Conservation (phyloP, 2,113 vertebrate species). For the Pipra filicauda region DNA sequence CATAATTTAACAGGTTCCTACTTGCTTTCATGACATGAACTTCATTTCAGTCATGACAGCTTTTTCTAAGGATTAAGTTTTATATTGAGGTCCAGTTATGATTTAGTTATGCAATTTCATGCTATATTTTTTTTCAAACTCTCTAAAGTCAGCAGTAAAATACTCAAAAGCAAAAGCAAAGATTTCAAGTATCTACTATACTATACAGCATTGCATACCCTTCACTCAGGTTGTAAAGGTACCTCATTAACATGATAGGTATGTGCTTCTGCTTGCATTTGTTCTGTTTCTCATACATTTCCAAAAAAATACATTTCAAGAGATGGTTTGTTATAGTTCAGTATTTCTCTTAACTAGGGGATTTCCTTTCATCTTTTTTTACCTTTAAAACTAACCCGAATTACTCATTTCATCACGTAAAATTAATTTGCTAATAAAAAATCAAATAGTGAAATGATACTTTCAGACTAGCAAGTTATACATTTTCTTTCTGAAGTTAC, state of each 20-base stretch:
- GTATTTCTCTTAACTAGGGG: neutral
- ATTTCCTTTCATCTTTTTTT: neutral
- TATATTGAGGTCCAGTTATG: slow-evolving; percentile 35
- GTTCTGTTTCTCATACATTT: neutral
- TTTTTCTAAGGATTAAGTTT: slow-evolving; percentile 10
- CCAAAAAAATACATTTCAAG: neutral
- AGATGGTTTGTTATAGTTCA: neutral
- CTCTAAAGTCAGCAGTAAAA: neutral
- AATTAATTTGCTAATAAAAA: neutral
- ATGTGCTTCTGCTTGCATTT: neutral
- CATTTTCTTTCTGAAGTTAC: neutral
- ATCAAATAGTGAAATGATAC: neutral
- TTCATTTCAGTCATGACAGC: slow-evolving; percentile 19
- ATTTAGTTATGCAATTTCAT: neutral
- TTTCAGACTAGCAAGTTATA: neutral
- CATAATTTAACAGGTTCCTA: slow-evolving; percentile 38
- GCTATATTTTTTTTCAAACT: neutral
- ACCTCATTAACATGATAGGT: neutral
- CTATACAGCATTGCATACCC: neutral
- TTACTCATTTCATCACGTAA: neutral
- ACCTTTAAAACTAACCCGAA: neutral
- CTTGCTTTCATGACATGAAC: slow-evolving; percentile 22
- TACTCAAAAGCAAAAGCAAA: neutral
- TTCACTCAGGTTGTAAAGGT: neutral
- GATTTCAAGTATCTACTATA: neutral